A percentile compares a stretch with the other conserved stretches of the same genome.
These are phyloP conservation scores for Lepilemur septentrionalis DNA, from an alignment of 2,797 vertebrate species.

Conservation along the genomic window DNA sequence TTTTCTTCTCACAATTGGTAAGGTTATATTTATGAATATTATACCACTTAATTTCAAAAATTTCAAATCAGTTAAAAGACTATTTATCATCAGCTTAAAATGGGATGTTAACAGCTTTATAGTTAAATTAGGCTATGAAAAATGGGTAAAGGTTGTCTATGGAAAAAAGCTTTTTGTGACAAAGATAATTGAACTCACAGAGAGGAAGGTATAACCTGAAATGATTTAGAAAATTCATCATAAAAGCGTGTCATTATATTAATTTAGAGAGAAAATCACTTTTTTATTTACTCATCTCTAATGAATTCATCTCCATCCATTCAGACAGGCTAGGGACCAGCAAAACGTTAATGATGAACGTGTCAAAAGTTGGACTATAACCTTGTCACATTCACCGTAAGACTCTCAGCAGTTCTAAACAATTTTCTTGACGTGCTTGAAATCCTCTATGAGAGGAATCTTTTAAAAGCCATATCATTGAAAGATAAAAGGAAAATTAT, in stretches of 20 bases:
- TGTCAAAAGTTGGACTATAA: constrained; percentile 77
- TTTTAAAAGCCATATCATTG: constrained; percentile 48
- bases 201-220: constrained; percentile 85
- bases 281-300: constrained; percentile 85
- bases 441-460: constrained; percentile 63
- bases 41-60: constrained; percentile 78
- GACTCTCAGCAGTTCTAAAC: constrained; percentile 66
- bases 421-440: constrained; percentile 65
- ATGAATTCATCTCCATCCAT: constrained; percentile 78
- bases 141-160: constrained; percentile 81
- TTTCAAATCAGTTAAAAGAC: constrained; percentile 79
- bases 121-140: constrained; percentile 84
- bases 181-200: constrained; percentile 87
- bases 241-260: constrained; percentile 82
- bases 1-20: constrained; percentile 72
- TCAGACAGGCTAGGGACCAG: constrained; percentile 74
- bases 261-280: constrained; percentile 83
- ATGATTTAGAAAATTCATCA: constrained; percentile 86
- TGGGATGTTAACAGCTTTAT: constrained; percentile 81
- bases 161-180: constrained; percentile 84
- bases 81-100: constrained; percentile 83
- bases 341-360: constrained; percentile 78
- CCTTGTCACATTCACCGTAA: constrained; percentile 71
- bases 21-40: constrained; percentile 82
- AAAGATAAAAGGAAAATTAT: constrained; percentile 62